Evolutionary conservation across 2,888 invertebrate genomes (phyloP).

Genomic region (Acrobasis repandana): DNA sequence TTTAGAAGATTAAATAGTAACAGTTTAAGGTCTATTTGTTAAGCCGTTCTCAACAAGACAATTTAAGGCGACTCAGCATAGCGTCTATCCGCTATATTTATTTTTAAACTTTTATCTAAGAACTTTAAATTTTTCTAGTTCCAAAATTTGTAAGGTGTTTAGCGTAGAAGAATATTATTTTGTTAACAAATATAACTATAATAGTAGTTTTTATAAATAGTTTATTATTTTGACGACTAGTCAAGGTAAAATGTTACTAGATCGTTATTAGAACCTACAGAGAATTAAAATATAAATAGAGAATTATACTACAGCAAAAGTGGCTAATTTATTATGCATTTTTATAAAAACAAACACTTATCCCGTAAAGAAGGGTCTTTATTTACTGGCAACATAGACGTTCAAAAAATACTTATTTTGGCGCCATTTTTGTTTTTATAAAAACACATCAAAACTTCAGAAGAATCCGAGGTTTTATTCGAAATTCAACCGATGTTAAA

Average conservation of each 20-base stretch:
- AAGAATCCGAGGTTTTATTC: conserved; percentile 44
- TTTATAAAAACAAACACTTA: conserved; percentile 51
- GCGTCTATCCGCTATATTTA: conserved; percentile 59
- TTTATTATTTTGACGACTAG: conserved; percentile 59
- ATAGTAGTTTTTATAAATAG: conserved; percentile 59
- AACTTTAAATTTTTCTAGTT: conserved; percentile 63
- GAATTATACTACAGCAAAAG: conserved; percentile 64
- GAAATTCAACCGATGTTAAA: conserved; percentile 50
- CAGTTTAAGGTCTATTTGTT: conserved; percentile 33
- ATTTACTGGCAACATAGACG: conserved; percentile 48
- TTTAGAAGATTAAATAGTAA: conserved; percentile 19
- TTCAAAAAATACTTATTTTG: conserved; percentile 53
- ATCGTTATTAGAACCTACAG: conserved; percentile 62
- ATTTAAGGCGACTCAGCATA: conserved; percentile 62
- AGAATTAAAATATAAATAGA: conserved; percentile 65
- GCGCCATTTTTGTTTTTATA: conserved; percentile 53
- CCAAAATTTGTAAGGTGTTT: conserved; percentile 73
- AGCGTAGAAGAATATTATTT: conserved; percentile 80
- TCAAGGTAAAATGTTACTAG: conserved; percentile 66
- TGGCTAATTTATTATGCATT: conserved; percentile 58
- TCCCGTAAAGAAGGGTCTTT: conserved; percentile 42
- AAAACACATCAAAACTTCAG: conserved; percentile 59
- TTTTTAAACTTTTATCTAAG: conserved; percentile 63
- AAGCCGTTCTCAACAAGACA: conserved; percentile 56
- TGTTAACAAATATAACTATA: conserved; percentile 71